Conservation (phyloP, 2,113 vertebrate genomes). For the Saccopteryx bilineata region DNA sequence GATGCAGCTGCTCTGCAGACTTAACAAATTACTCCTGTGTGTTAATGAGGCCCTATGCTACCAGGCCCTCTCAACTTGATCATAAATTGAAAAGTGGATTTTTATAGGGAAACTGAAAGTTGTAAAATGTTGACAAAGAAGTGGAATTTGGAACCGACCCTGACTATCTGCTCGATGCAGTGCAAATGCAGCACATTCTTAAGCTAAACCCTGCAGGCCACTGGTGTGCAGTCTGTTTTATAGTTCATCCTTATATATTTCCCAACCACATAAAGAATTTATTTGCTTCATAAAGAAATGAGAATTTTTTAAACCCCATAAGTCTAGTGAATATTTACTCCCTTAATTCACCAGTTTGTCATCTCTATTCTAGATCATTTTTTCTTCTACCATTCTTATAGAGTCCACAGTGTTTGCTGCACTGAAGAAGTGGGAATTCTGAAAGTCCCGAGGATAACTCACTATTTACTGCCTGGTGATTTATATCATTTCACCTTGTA, state of each 20-base stretch:
- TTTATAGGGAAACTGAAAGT: background rate
- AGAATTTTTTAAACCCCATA: background rate
- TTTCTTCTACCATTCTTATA: background rate
- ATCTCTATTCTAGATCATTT: constrained; percentile 55
- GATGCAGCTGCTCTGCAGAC: background rate
- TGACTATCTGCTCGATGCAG: background rate
- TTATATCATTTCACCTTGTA: constrained; percentile 64
- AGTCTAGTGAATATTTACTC: constrained; percentile 52
- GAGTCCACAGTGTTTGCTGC: constrained; percentile 18
- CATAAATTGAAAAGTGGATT: background rate
- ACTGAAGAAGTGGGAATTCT: constrained; percentile 69
- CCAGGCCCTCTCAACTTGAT: background rate
- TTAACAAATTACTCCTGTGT: background rate
- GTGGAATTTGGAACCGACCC: background rate
- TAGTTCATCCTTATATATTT: background rate
- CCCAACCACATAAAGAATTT: constrained; percentile 27
- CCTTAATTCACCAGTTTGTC: constrained; percentile 26
- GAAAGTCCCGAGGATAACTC: constrained; percentile 54
- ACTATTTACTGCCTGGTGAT: constrained; percentile 65
- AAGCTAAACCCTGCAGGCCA: background rate
- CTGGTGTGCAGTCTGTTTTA: background rate
- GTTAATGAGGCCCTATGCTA: background rate
- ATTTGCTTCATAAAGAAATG: constrained; percentile 66
- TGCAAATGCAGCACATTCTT: background rate
- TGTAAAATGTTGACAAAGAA: background rate